A percentile compares a stretch with the other conserved stretches of the same genome.
Conservation (phyloP, 2,888 invertebrate genomes). For the Argyresthia goedartella region DNA sequence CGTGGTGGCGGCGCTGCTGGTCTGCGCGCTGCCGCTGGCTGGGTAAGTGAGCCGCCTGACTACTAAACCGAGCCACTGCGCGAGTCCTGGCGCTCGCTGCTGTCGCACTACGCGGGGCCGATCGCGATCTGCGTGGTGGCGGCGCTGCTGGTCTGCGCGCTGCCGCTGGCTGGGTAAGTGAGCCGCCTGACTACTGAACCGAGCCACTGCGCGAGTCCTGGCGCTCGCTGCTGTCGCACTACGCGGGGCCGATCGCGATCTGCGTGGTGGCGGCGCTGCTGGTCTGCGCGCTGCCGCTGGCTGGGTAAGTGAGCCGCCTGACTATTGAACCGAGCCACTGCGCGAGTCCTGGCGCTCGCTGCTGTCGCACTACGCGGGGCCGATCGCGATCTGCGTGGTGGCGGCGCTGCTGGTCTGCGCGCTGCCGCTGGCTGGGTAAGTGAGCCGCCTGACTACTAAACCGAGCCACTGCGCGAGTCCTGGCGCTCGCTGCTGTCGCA, state of each 20-base stretch:
- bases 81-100: conserved; percentile 62
- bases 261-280: conserved; percentile 75
- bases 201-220: conserved; percentile 58
- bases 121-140: conserved; percentile 74
- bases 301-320: conserved; percentile 70
- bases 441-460: conserved; percentile 39
- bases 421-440: conserved; percentile 83
- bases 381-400: conserved; percentile 73
- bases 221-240: conserved; percentile 59
- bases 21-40: conserved; percentile 79
- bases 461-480: conserved; percentile 50
- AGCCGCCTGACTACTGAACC: conserved; percentile 41
- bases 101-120: conserved; percentile 67
- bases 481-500: conserved; percentile 64
- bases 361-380: conserved; percentile 62
- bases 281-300: conserved; percentile 77
- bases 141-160: conserved; percentile 66
- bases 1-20: conserved; percentile 72
- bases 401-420: conserved; percentile 71
- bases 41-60: conserved; percentile 67
- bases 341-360: conserved; percentile 62
- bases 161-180: conserved; percentile 83
- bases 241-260: conserved; percentile 70
- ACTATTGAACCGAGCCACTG: conserved; percentile 52
- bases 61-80: conserved; percentile 50